phyloP scores from a whole-genome alignment of 35 echinoderm and acorn worm genomes.

The Stichopus chloronotus region DNA sequence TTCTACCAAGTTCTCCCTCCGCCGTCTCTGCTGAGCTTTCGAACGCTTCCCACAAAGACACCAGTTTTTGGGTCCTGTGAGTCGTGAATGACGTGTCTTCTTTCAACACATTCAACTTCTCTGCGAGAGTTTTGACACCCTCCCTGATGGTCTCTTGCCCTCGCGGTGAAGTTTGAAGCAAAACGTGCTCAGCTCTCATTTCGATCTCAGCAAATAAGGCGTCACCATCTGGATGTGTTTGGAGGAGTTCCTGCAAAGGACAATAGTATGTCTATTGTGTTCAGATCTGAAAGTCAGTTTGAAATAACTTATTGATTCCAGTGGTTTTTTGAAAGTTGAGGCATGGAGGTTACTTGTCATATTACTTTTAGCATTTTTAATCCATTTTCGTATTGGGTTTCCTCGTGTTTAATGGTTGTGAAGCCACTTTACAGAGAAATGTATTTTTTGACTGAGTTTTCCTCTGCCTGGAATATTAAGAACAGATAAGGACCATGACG shows the following conservation, averaged over 20 bases:
- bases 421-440: too few relatives aligned
- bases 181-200: background rate
- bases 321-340: too few relatives aligned
- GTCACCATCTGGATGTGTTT: slow-evolving; percentile 1
- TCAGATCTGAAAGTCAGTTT: background rate
- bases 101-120: background rate
- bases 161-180: background rate
- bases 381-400: too few relatives aligned
- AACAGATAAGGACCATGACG: too few relatives aligned
- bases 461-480: too few relatives aligned
- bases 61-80: background rate
- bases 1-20: background rate
- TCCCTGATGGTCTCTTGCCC: slow-evolving; percentile 30
- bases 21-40: background rate
- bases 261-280: background rate
- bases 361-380: too few relatives aligned
- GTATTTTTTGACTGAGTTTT: too few relatives aligned
- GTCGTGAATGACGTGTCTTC: background rate
- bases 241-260: background rate
- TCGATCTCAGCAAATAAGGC: background rate
- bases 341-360: too few relatives aligned
- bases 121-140: background rate
- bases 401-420: too few relatives aligned
- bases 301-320: background rate
- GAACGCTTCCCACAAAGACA: slow-evolving; percentile 37